Base-by-base conservation (phyloP, 2,888 invertebrate species). In the Vesta saturnalis region DNA sequence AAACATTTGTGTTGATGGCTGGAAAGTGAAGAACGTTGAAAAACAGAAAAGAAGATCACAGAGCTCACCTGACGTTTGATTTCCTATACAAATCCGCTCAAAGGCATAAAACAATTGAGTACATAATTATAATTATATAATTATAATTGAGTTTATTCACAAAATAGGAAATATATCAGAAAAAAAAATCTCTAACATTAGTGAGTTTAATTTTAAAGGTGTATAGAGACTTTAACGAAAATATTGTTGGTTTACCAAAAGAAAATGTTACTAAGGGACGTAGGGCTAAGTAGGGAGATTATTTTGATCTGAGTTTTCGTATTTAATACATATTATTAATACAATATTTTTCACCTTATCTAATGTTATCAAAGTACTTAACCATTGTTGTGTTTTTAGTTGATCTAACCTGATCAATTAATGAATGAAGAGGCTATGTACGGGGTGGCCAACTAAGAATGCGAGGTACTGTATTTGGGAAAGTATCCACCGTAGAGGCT, bases 101-200 rank as follows among this genome's bases (percentile, higher is more conserved):
- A 71, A 71, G 55, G 60, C 65, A 56, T 46, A 12, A 14, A 62
- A 61, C 14, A 54, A 78, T 78, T 18, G n/a, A n/a, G n/a, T n/a
- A n/a, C n/a, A n/a, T n/a, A n/a, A n/a, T n/a, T n/a, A n/a, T n/a
- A n/a, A n/a, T n/a, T n/a, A n/a, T n/a, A n/a, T n/a, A n/a, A n/a
- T n/a, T n/a, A n/a, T n/a, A n/a, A n/a, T n/a, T n/a, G 78, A 52
- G 30, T 59, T 54, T 49, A 12, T 5, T 23, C n/a, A 58, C 19
- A 64, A 64, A 59, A 23, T 19, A 30, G 59, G 54, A 59, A 64
- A 19, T 16, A 35, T 60, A 60, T 65, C 65, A 2, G 35, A 52
- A 14, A 22, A 54, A 30, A 60, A 60, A 54, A 43, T 52, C 12
- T 39, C 15, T 4, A 60, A 65, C 47, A 21, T 59, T 22, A 14